Evolutionary conservation across 2,888 invertebrate genomes (phyloP).

Genomic region (Ophioninae sp.): DNA sequence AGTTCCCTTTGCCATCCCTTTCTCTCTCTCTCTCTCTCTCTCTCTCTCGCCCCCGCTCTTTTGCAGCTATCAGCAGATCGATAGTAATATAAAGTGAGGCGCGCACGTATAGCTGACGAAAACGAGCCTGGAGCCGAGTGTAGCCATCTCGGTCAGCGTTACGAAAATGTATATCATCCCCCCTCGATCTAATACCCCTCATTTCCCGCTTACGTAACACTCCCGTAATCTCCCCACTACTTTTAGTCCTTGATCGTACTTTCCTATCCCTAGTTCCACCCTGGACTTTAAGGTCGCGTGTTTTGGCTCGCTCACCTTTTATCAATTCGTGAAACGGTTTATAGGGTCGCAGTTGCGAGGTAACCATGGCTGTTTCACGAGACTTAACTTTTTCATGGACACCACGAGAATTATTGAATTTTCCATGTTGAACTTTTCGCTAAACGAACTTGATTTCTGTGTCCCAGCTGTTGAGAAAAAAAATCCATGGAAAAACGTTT

Average conservation of each 20-base stretch:
- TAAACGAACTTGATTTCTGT: too few species aligned
- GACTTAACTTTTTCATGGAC: too few species aligned
- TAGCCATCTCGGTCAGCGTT: constrained; percentile 55
- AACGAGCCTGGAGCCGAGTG: not conserved
- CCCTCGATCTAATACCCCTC: not conserved
- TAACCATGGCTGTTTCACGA: too few species aligned
- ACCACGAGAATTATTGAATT: too few species aligned
- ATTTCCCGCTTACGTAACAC: constrained; percentile 3
- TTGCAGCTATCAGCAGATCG: constrained; percentile 73
- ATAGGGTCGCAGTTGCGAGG: too few species aligned
- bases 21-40: constrained; percentile 34
- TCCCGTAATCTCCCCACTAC: constrained; percentile 31
- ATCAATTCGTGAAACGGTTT: not conserved
- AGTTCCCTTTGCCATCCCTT: constrained; percentile 51
- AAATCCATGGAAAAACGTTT: too few species aligned
- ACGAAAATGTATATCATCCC: constrained; percentile 43
- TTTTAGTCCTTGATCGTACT: not conserved
- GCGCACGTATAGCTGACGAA: constrained; percentile 60
- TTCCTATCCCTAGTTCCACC: not conserved
- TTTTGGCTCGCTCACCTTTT: not conserved
- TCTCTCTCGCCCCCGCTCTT: constrained; percentile 21
- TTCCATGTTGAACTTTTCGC: too few species aligned
- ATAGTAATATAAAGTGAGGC: constrained; percentile 75
- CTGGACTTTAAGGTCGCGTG: constrained; percentile 25
- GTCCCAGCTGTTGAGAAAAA: too few species aligned